Evolutionary conservation across 1,140 invertebrate genomes (phyloP).

Genomic region (Conus ventricosus): DNA sequence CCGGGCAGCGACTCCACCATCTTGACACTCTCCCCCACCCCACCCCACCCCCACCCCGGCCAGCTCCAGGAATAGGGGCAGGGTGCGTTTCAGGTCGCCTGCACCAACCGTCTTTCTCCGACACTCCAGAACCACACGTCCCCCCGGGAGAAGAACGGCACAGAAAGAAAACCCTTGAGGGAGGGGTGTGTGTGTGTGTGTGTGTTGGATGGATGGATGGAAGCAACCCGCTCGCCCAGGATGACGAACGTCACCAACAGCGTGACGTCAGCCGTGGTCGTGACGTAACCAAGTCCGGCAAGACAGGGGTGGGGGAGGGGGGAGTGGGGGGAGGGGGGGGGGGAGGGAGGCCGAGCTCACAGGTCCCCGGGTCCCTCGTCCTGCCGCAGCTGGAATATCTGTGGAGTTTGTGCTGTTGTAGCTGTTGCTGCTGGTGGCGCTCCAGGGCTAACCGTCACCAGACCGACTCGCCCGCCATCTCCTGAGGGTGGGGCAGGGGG

Average conservation of each 20-base stretch:
- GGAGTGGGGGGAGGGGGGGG: not conserved
- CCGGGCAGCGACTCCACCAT: too few relatives aligned
- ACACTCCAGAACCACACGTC: too few relatives aligned
- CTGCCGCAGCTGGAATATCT: not conserved
- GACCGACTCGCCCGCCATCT: not conserved
- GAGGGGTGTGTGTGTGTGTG: too few relatives aligned
- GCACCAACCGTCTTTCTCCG: too few relatives aligned
- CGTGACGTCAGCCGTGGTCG: not conserved
- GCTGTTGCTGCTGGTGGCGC: conserved; percentile 7
- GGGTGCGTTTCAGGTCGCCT: too few relatives aligned
- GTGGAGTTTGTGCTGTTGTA: not conserved
- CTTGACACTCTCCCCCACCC: too few relatives aligned
- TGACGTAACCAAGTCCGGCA: not conserved
- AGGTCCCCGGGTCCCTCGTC: not conserved
- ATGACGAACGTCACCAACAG: not conserved
- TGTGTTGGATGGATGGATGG: too few relatives aligned
- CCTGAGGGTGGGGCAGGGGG: not conserved
- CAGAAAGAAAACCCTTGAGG: too few relatives aligned
- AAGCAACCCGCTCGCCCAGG: too few relatives aligned
- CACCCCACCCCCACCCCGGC: too few relatives aligned
- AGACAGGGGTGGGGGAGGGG: not conserved
- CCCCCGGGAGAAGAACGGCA: too few relatives aligned
- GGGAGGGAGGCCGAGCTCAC: not conserved
- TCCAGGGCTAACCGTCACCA: conserved; percentile 28
- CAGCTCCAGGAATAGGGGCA: too few relatives aligned